Conservation (phyloP, 2,888 invertebrate genomes). For the Disparrhopalites patrizii region DNA sequence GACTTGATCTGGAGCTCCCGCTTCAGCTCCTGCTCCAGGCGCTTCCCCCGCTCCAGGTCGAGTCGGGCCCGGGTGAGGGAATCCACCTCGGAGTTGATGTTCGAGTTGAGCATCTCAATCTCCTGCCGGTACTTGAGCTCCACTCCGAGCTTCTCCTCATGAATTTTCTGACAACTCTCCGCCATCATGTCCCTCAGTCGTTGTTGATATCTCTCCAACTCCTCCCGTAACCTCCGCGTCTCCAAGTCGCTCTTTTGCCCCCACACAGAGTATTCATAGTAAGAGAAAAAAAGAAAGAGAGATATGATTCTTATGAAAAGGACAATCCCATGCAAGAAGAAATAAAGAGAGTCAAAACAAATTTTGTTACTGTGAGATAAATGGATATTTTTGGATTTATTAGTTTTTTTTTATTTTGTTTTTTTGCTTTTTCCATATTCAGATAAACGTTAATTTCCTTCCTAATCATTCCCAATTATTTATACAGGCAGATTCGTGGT, state of each 20-base stretch:
- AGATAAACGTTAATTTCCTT: no score
- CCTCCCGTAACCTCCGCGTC: slow-evolving; percentile 69
- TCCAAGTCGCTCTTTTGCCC: slow-evolving; percentile 65
- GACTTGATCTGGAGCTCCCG: slow-evolving; percentile 73
- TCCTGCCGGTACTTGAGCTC: slow-evolving; percentile 62
- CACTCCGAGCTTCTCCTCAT: slow-evolving; percentile 63
- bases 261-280: not conserved
- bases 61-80: slow-evolving; percentile 67
- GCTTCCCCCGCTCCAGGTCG: slow-evolving; percentile 72
- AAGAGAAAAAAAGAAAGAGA: no score
- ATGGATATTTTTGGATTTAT: not conserved
- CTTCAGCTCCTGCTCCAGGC: slow-evolving; percentile 70
- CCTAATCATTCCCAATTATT: no score
- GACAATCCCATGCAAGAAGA: no score
- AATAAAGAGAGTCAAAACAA: not conserved
- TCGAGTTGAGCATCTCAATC: slow-evolving; percentile 73
- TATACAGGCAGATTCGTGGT: not conserved
- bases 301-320: no score
- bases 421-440: not conserved
- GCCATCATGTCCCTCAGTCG: slow-evolving; percentile 70
- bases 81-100: slow-evolving; percentile 76
- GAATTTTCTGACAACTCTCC: slow-evolving; percentile 59
- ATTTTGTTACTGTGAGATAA: not conserved
- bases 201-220: slow-evolving; percentile 70
- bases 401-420: not conserved